Base-by-base conservation (phyloP, 2,888 invertebrate genomes). In the Eueremaeus valkanovi region DNA sequence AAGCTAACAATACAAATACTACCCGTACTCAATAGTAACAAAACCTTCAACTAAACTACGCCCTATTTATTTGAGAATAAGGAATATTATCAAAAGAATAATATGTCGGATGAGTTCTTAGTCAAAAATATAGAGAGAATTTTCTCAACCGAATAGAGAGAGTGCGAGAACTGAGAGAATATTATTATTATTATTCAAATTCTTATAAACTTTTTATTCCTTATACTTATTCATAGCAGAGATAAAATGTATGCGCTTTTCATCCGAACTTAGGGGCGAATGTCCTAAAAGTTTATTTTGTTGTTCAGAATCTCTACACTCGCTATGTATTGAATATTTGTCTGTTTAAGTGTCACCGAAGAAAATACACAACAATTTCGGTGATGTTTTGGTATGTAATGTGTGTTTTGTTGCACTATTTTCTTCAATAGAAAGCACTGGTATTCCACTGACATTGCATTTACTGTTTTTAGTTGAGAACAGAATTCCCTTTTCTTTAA, bases 181-280 rank as follows among this genome's bases (percentile, higher is more conserved):
- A 51, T 51, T 51, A n/a, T n/a, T n/a, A n/a, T n/a, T n/a, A n/a
- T n/a, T 51, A 51, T 51, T 51, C 51, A 51, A 51, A 51, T 21
- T 21, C n/a, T 21, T 51, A 51, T 51, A 51, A 51, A 45, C 16
- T 51, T 51, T 21, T 9, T 8, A 51, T 16, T n/a, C 51, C n/a
- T 9, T n/a, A 51, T 16, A 51, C 51, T n/a, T 51, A 51, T 51
- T 51, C 21, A 51, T 6, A 51, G 51, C 51, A 51, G n/a, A 51
- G 51, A 51, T n/a, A n/a, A 51, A 51, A 51, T 21, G 21, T 51
- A 51, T 51, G 51, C 51, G 51, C 51, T 51, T 51, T 51, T 51
- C 51, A 51, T 51, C 42, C 42, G 18, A 51, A 3, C 6, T 8
- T n/a, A n/a, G 51, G 51, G 51, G n/a, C n/a, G 51, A 51, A 51